Conservation (phyloP, 2,113 vertebrate genomes). For the Origma solitaria region DNA sequence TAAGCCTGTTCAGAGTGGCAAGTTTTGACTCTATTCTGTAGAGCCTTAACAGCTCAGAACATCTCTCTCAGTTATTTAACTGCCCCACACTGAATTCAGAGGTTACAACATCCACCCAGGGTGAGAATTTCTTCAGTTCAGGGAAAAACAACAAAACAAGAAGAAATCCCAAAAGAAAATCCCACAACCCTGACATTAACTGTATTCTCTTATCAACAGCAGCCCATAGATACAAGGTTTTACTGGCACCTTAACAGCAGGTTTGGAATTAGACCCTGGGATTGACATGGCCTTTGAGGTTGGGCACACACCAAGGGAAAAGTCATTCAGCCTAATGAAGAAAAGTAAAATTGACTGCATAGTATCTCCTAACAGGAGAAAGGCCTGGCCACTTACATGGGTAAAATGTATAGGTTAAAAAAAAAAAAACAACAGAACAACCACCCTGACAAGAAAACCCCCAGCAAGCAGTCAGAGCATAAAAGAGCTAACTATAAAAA, state of each 20-base stretch:
- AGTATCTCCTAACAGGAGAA: not conserved
- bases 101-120: not conserved
- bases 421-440: not conserved
- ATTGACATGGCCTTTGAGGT: not conserved
- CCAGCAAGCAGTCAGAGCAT: not conserved
- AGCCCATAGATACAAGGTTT: not conserved
- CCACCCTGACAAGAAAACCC: not conserved
- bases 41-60: not conserved
- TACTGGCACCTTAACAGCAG: not conserved
- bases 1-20: not conserved
- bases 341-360: not conserved
- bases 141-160: not conserved
- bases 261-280: not conserved
- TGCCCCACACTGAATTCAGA: not conserved
- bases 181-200: not conserved
- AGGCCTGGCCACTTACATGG: not conserved
- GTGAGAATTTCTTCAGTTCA: not conserved
- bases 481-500: not conserved
- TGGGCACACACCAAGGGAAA: not conserved
- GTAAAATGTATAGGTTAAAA: not conserved
- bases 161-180: not conserved
- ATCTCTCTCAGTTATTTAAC: not conserved
- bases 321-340: not conserved
- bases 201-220: not conserved
- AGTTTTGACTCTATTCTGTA: not conserved